Evolutionary conservation across 2,797 vertebrate species (phyloP), one percentile per base, ranked within the genome.

Genomic region (Myotis pilosus): DNA sequence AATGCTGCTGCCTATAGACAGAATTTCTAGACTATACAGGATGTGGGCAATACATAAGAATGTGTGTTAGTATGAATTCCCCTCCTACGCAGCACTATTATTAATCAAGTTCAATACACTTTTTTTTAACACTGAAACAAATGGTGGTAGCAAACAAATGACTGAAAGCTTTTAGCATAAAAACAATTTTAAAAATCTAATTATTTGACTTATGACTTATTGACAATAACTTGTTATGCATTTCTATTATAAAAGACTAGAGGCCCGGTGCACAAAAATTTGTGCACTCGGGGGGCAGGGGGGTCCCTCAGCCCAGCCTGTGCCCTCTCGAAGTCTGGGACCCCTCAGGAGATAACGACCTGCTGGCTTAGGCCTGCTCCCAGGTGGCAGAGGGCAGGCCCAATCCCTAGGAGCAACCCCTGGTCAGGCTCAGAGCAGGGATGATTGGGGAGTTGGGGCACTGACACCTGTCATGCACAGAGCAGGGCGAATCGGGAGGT

Each of bases 181-280:
- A 91, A 92, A 62, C 1, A 51, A 78, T 28, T 6, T 80, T 3
- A 16, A 55, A 83, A 51, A 57, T 82, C 15, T 64, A 66, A 69
- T 33, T 66, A 49, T 64, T 92, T 92, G 57, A 84, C 9, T 69
- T 87, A 47, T 3, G 16, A 38, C 15, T 71, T 78, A 66, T 28
- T 82, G 25, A 91, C 19, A 85, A 38, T 68, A 78, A 57, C 41
- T 38, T 38, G 38, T 38, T 38, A 55, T 47, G 30, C 19, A 64
- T n/a, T 92, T 84, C 80, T 87, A 72, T 60, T 81, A 38, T 47
- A 84, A 84, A 87, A 81, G 9, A n/a, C n/a, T n/a, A n/a, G n/a
- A n/a, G n/a, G n/a, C n/a, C n/a, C n/a, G n/a, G n/a, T n/a, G n/a
- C n/a, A n/a, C n/a, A n/a, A n/a, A n/a, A n/a, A n/a, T n/a, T n/a